Evolutionary conservation across 2,888 invertebrate genomes (phyloP), one percentile per base, ranked within the genome.

Genomic region (Xylota sylvarum): DNA sequence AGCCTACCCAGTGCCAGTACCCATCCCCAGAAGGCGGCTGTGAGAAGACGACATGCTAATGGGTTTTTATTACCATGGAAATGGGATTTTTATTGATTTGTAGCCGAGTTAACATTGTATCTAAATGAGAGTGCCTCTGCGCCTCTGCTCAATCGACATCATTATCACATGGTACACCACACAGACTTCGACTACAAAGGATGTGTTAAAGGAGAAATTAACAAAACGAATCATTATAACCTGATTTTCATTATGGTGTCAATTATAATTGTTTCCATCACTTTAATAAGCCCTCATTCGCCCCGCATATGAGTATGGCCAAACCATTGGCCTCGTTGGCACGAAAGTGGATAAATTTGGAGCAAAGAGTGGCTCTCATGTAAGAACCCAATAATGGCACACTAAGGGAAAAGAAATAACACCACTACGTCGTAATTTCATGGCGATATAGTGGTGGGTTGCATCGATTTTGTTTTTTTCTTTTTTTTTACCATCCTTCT

Each of bases 261-360:
- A 85, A 85, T 85, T 74, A 74, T 43, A 76, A 81, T 84, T 73
- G 55, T 60, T 84, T 85, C 50, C 78, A 67, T 56, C 72, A 55
- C 43, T 60, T 58, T 58, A 50, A 37, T 37, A 32, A 55, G 60
- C 60, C 70, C 52, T 32, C 19, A 9, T 60, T 37, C 19, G 14
- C 4, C n/a, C n/a, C 10, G 4, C 40, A 19, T 48, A 37, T 23
- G 27, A 23, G 23, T 23, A 23, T 23, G 23, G 23, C 23, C 27
- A 27, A 64, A 19, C 37, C 27, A 46, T 2, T 58, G 32, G 35
- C 60, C 55, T 35, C 17, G 37, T 70, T 77, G 77, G 77, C 77
- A 69, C 23, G 62, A 62, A 55, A 64, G 32, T 52, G 64, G 27
- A 40, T 10, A 48, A 70, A 78, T 78, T 65, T 58, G n/a, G 65